phyloP scores from a whole-genome alignment of 2,113 vertebrate species.

The Astatotilapia flaviijosephi region DNA sequence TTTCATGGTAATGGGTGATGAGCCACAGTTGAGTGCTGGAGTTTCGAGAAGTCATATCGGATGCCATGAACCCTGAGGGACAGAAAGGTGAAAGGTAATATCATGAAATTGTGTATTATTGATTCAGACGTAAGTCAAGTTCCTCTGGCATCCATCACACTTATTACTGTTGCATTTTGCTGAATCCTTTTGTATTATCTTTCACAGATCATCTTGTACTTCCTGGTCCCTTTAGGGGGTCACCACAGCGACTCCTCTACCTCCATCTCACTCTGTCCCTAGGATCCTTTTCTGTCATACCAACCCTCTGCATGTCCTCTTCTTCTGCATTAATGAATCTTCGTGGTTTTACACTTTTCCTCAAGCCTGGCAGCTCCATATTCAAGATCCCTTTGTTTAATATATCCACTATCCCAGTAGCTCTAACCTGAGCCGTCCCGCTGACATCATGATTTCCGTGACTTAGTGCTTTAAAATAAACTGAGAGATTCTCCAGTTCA shows the following conservation, averaged over 20 bases:
- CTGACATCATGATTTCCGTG: not conserved
- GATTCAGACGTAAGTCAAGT: not conserved
- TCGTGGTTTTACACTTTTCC: not conserved
- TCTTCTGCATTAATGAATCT: not conserved
- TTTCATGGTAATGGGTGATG: conserved; percentile 80
- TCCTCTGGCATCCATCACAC: not conserved
- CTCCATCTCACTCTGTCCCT: not conserved
- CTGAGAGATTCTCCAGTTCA: not conserved
- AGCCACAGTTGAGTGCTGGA: conserved; percentile 83
- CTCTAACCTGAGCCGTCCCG: not conserved
- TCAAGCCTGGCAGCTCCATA: not conserved
- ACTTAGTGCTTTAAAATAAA: not conserved
- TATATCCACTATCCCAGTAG: not conserved
- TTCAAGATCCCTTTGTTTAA: not conserved
- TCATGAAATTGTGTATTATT: not conserved
- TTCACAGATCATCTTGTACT: not conserved
- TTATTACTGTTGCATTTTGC: not conserved
- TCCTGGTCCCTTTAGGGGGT: not conserved
- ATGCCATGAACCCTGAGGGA: conserved; percentile 75
- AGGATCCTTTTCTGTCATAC: not conserved
- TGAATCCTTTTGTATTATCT: not conserved
- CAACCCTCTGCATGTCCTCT: not conserved
- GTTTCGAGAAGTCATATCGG: conserved; percentile 80
- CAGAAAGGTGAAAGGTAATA: not conserved
- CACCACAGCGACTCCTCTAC: not conserved